Percentiles rank a stretch among this genome's conserved stretches.
Conservation (phyloP, 2,888 invertebrate species). For the Crioceris asparagi region DNA sequence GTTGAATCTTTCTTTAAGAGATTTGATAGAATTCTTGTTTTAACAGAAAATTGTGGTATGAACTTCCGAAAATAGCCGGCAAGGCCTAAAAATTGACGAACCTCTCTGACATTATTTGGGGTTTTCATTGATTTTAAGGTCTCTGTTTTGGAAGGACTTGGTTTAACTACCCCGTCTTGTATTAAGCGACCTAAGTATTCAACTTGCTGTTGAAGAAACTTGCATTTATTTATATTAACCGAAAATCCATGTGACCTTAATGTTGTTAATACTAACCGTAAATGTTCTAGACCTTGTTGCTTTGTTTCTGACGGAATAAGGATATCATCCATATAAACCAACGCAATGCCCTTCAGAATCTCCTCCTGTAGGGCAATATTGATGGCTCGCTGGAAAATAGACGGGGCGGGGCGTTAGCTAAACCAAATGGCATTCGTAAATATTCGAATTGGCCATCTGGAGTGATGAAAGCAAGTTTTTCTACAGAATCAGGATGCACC, state of each 20-base stretch:
- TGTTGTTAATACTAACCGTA: constrained; percentile 3
- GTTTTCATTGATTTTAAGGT: constrained; percentile 5
- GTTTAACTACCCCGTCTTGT: constrained; percentile 1
- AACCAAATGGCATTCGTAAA: constrained; percentile 25
- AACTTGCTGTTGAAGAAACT: constrained; percentile 3
- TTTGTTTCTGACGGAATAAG: constrained; percentile 8
- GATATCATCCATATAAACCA: constrained; percentile 11
- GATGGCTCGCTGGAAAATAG: background rate
- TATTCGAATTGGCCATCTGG: constrained; percentile 24
- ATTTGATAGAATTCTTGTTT: constrained; percentile 4
- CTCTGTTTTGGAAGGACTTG: constrained; percentile 5
- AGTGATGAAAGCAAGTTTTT: background rate
- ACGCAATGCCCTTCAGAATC: background rate
- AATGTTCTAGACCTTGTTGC: constrained; percentile 6
- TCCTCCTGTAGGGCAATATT: background rate
- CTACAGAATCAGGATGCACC: background rate
- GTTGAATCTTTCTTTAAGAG: constrained; percentile 6
- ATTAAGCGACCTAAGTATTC: constrained; percentile 8
- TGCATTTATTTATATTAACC: constrained; percentile 9
- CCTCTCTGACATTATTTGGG: constrained; percentile 5
- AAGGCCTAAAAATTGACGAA: constrained; percentile 9
- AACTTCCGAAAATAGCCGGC: constrained; percentile 7
- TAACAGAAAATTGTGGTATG: constrained; percentile 6
- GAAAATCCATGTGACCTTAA: constrained; percentile 6
- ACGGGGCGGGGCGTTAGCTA: constrained; percentile 26